Evolutionary conservation across 2,113 vertebrate genomes (phyloP).

Genomic region (Abramis brama): DNA sequence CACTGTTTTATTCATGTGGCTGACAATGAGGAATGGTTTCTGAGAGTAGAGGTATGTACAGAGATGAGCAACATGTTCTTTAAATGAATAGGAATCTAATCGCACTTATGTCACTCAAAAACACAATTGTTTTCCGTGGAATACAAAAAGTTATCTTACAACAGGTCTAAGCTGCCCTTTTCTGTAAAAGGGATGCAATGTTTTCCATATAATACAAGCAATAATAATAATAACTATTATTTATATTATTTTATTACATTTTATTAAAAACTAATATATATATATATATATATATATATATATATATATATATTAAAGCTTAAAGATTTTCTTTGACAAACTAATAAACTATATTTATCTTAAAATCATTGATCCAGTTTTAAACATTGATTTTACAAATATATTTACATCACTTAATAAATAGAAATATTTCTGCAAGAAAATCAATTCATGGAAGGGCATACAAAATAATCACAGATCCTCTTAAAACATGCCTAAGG

Average conservation of each 20-base stretch:
- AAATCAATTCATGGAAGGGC: neutral
- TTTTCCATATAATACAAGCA: neutral
- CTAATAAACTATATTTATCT: no score
- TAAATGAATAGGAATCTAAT: neutral
- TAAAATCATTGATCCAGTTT: neutral
- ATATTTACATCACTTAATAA: neutral
- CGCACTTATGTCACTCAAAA: neutral
- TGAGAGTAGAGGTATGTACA: neutral
- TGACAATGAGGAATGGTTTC: conserved; percentile 2
- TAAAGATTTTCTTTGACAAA: no score
- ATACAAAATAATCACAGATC: neutral
- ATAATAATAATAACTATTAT: no score
- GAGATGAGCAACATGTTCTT: conserved; percentile 1
- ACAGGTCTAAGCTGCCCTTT: neutral
- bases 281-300: no score
- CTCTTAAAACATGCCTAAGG: neutral
- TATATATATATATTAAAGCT: no score
- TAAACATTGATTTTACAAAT: neutral
- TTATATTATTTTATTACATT: no score
- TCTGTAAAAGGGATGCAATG: neutral
- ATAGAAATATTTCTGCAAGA: neutral
- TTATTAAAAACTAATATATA: no score
- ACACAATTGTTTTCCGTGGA: neutral
- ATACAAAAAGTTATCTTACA: neutral
- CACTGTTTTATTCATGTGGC: neutral